Base-by-base conservation (phyloP, 2,888 invertebrate species). In the Andrena camellia region DNA sequence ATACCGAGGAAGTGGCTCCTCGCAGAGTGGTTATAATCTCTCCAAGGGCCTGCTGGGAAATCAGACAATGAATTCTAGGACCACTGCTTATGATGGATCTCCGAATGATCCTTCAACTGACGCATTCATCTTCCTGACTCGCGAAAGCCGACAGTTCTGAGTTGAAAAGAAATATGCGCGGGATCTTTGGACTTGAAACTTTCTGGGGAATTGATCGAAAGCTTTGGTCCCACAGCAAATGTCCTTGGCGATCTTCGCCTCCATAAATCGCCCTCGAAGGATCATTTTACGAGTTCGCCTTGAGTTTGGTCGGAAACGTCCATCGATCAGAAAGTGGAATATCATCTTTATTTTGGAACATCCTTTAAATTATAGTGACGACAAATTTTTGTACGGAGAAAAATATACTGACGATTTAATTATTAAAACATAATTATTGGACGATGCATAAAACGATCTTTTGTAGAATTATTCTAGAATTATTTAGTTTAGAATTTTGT, bases 61-160 rank as follows among this genome's bases (percentile, higher is more conserved):
- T 84, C 75, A 54, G 23, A 69, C 74, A 71, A 78, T 72, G 71
- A 75, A 83, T 78, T 72, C 67, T 50, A 63, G 48, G 70, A 78
- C 68, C 59, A 75, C 79, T 69, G 75, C 67, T 54, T 71, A 50
- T 62, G 75, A 75, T 66, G 54, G 71, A 60, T 66, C 33, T 50
- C 7, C 50, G 74, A 62, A 60, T 17, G 66, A 59, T 72, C 52
- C 13, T 59, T 20, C 60, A 48, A 13, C 50, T 50, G 64, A 42
- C 42, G 42, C 67, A 75, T 83, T 69, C 54, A 63, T 74, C 67
- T 71, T 68, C 31, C 17, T 10, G 23, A 60, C 60, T 59, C 20
- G 66, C 23, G 20, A 23, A 48, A 66, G 29, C 35, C 52, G 35
- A 13, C 20, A 33, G 35, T 23, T 26, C 42, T 10, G 20, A 10